phyloP scores from a whole-genome alignment of 2,797 vertebrate genomes.

The Hephaestus fuliginosus region DNA sequence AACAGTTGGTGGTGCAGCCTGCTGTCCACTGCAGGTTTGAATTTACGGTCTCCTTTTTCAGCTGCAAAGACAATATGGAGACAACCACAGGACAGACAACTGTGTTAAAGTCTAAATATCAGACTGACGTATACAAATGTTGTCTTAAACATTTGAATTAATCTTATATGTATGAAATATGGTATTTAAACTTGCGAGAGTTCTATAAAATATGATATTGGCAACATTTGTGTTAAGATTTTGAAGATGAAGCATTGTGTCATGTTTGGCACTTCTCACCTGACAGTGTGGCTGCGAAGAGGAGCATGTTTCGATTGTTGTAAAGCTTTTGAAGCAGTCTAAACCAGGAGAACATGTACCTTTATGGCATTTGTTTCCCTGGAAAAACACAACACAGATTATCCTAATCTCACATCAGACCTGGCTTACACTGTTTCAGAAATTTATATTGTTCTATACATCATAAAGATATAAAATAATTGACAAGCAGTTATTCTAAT shows the following conservation, averaged over 20 bases:
- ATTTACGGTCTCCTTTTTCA: conserved; percentile 75
- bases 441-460: background rate
- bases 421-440: background rate
- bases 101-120: background rate
- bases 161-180: background rate
- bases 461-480: background rate
- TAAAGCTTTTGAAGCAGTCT: conserved; percentile 81
- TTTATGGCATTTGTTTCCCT: conserved; percentile 85
- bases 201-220: background rate
- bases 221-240: background rate
- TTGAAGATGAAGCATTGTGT: background rate
- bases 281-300: conserved; percentile 82
- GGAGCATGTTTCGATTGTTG: conserved; percentile 27
- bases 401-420: background rate
- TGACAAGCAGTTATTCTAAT: background rate
- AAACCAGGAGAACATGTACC: conserved; percentile 76
- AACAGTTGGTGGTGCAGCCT: conserved; percentile 84
- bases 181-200: background rate
- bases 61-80: conserved; percentile 71
- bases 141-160: background rate
- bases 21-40: conserved; percentile 71
- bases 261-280: conserved; percentile 68
- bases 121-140: background rate
- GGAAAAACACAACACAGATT: conserved; percentile 17
- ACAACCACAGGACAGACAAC: background rate